phyloP scores from a whole-genome alignment of 2,113 vertebrate genomes.

The Myanophis thanlyinensis region DNA sequence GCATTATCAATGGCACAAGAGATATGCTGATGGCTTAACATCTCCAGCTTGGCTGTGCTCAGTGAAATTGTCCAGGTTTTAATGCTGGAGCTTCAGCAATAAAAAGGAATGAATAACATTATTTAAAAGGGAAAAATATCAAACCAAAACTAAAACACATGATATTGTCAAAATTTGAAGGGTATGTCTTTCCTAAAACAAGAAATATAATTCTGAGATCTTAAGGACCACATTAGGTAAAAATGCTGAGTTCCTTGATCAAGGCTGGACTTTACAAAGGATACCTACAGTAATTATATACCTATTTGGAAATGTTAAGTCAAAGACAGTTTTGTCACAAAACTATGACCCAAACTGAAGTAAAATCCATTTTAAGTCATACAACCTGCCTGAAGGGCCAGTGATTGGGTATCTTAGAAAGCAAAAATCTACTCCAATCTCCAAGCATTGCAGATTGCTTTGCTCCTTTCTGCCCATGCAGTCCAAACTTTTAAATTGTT shows the following conservation, averaged over 20 bases:
- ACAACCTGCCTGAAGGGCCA: background rate
- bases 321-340: background rate
- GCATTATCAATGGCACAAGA: background rate
- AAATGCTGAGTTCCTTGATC: background rate
- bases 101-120: background rate
- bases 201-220: background rate
- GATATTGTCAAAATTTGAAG: background rate
- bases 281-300: background rate
- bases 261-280: background rate
- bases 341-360: background rate
- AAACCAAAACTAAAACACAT: background rate
- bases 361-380: background rate
- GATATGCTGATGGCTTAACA: background rate
- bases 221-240: background rate
- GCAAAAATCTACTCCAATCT: background rate
- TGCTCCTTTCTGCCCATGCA: background rate
- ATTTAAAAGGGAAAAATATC: background rate
- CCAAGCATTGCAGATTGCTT: background rate
- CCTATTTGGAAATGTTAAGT: background rate
- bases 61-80: background rate
- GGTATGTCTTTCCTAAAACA: background rate
- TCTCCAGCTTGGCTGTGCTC: conserved; percentile 1
- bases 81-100: background rate
- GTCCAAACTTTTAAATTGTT: background rate
- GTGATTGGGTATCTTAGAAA: background rate